Base-by-base conservation (phyloP, 2,113 vertebrate genomes). In the Dunckerocampus dactyliophorus region DNA sequence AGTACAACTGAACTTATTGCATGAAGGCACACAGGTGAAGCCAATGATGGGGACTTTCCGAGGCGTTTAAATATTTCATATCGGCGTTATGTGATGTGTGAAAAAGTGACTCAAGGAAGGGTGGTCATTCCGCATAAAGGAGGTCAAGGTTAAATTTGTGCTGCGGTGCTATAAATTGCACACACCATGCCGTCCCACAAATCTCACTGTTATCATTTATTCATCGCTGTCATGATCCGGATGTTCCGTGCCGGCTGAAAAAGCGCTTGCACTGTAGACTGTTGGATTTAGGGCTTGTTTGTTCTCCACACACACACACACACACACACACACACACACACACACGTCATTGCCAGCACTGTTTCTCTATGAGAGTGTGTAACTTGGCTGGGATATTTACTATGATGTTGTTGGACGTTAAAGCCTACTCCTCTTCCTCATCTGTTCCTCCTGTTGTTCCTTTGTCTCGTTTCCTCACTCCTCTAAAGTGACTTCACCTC, bases 91-190 rank as follows among this genome's bases (percentile, higher is more conserved):
- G 72, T 74, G 69, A 66, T 37, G 69, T 75, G 74, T 77, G 72
- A 83, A 76, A 79, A 80, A 63, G 72, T 69, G 72, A 66, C 77
- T 69, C 11, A 43, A 59, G 56, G 17, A 72, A 65, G 61, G 24
- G 71, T 54, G 74, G 75, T 79, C 58, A 70, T 54, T 70, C 74
- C 67, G 62, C 65, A 54, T 39, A 67, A 75, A 77, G 66, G 62
- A 82, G 77, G 82, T 82, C 81, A 87, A 83, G 83, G 84, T 85
- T 85, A 81, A 80, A 80, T 81, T 73, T 79, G 62, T 52, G 63
- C 51, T 21, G 56, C 28, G 57, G 69, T 39, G 31, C 51, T 84
- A 82, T 75, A 82, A 84, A 82, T 84, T 81, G 47, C 52, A 22
- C 24, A 62, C 74, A 49, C 47, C 24, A 34, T 31, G 16, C 17